Base-by-base conservation (phyloP, 2,797 vertebrate species). In the Lycodopsis pacificus region DNA sequence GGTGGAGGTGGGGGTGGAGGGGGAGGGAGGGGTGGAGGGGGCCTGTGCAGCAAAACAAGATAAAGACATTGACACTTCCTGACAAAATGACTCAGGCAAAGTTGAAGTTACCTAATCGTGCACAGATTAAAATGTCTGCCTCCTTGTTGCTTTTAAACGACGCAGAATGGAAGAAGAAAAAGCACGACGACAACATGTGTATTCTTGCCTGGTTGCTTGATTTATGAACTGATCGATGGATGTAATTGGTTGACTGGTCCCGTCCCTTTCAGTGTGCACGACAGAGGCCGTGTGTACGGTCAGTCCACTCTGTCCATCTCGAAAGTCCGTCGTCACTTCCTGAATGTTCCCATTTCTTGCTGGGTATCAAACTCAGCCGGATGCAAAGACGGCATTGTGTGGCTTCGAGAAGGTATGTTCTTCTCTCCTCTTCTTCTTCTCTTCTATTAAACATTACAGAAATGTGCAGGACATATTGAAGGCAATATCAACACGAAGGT, bases 321-420 rank as follows among this genome's bases (percentile, higher is more conserved):
- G 1, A 3, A 87, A 51, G 93, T 96, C 8, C 73, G 14, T 9
- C 69, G 1, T 12, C 34, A 80, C 9, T 89, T 94, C 83, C 83
- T 95, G 25, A 63, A 93, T 2, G 59, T 89, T 6, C 66, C 87
- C 9, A 80, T 95, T 32, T 0, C 0, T 0, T 96, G 95, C 68
- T 0, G 38, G 0, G 14, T 92, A 7, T 0, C 0, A 0, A 94
- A 53, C 72, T 5, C 88, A 2, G 7, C 1, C 0, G 89, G 61
- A 13, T 0, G 0, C 0, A 49, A 67, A 6, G 0, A 0, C 0
- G 87, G 89, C 14, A 5, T 2, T 11, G 6, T 91, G 27, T 12
- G 49, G 25, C 93, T 95, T 14, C 42, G 67, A 62, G 72, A 83
- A 91, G 90, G 95, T 95, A 82, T 27, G 34, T 34, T 15, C 38